Percentiles rank a stretch among this genome's conserved stretches.
Evolutionary conservation across 2,797 vertebrate species (phyloP).

Genomic region (Orientallactaga sibirica): DNA sequence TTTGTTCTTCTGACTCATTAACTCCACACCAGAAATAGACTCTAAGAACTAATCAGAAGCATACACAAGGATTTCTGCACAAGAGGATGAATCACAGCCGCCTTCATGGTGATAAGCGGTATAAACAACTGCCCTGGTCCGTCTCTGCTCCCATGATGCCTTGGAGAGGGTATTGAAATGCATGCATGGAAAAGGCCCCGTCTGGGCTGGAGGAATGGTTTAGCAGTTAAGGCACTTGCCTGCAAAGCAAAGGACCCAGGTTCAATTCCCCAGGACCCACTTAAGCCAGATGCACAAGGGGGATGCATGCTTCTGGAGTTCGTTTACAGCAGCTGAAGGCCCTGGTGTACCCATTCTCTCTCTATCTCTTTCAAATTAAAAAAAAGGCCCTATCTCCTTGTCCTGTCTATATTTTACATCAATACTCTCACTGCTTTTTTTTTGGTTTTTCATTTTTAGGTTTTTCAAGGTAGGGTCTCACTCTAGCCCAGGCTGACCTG

Average conservation of each 20-base stretch:
- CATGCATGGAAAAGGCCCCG: background rate
- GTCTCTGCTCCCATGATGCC: background rate
- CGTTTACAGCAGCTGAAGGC: no score
- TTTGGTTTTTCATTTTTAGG: no score
- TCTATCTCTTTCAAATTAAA: no score
- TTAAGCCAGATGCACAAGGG: background rate
- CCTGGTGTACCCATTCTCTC: background rate
- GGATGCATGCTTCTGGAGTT: no score
- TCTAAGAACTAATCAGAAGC: conserved; percentile 40
- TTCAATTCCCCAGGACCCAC: background rate
- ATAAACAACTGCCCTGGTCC: background rate
- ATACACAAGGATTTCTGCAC: background rate
- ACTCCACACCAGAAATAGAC: conserved; percentile 60
- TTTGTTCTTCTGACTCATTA: conserved; percentile 35
- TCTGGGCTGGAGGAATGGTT: background rate
- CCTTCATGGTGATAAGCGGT: background rate
- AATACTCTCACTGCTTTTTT: no score
- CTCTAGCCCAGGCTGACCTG: no score
- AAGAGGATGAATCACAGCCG: background rate
- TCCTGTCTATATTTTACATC: background rate
- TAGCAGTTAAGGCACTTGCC: background rate
- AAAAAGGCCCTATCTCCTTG: background rate
- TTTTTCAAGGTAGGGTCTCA: no score
- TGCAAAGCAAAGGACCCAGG: no score
- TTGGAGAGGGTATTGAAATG: background rate